Base-by-base conservation (phyloP, 2,113 vertebrate species). In the Toxotes chatareus region DNA sequence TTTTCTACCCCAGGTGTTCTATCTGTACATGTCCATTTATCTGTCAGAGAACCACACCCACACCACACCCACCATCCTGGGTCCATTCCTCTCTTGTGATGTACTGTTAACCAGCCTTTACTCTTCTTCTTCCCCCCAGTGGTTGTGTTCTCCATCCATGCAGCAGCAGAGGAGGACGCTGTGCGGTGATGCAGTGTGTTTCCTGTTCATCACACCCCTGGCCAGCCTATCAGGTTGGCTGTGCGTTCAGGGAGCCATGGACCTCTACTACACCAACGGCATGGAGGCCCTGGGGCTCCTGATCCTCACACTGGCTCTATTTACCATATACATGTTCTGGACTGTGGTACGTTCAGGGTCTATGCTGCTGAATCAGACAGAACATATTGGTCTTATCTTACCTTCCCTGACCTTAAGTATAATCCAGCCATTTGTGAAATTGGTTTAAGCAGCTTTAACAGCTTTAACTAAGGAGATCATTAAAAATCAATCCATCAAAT, bases 311-410 rank as follows among this genome's bases (percentile, higher is more conserved):
- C 78, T 94, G 53, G 92, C 93, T 49, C 93, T 95, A 34, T 91
- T 95, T 71, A 83, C 82, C 55, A 94, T 95, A 42, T 95, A 95
- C 66, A 38, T 94, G 23, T 93, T 95, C 89, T 95, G 94, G 94
- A 94, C 93, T 2, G 36, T 84, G 77, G 94, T 95, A 66, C 68
- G 93, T 59, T 71, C 8, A 60, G 27, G 40, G 16, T 64, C 21
- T 38, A 21, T 21, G 3, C 7, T 27, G 21, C 12, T 60, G 13
- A 40, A 62, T 40, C 44, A 68, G 13, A 36, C 27, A 34, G 10
- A 7, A 59, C 32, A 21, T 16, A 0, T 17, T 16, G 2, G 23
- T 5, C 21, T 49, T 31, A 19, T 47, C 38, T 62, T 53, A 44
- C 2, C 55, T 2, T 10, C n/a, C 13, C 1, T 36, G 13, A 56